Percentiles rank a stretch among this genome's conserved stretches.
These are phyloP conservation scores for Carcharodon carcharias DNA, from an alignment of 2,797 vertebrate species.

Conservation along the genomic window DNA sequence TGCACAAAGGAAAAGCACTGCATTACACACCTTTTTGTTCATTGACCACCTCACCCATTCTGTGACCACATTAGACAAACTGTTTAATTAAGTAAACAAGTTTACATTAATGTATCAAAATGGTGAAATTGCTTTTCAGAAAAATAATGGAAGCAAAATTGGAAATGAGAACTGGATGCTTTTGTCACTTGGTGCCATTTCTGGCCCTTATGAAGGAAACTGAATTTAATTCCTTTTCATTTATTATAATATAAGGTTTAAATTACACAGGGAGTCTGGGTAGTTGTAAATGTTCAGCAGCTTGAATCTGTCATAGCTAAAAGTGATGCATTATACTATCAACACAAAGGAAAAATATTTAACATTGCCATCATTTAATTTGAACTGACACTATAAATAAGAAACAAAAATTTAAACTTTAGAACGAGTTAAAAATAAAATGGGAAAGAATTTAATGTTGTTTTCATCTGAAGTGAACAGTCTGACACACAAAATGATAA, in stretches of 20 bases:
- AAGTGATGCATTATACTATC: conserved; percentile 43
- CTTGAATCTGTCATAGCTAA: conserved; percentile 28
- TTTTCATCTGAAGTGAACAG: conserved; percentile 71
- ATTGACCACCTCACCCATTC: background rate
- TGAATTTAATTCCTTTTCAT: conserved; percentile 31
- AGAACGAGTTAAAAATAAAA: conserved; percentile 68
- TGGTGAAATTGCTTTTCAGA: conserved; percentile 12
- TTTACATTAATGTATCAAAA: conserved; percentile 40
- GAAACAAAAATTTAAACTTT: conserved; percentile 69
- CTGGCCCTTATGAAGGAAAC: conserved; percentile 27
- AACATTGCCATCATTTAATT: conserved; percentile 76
- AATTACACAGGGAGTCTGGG: conserved; percentile 24
- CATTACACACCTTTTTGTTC: background rate
- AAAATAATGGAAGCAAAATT: conserved; percentile 35
- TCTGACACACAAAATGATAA: conserved; percentile 70
- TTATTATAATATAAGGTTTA: conserved; percentile 33
- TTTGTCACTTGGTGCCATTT: conserved; percentile 6
- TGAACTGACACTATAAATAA: conserved; percentile 77
- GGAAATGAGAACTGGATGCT: conserved; percentile 24
- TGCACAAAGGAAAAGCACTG: conserved; percentile 9
- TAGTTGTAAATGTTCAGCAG: conserved; percentile 10
- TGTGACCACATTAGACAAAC: background rate
- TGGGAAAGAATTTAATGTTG: conserved; percentile 61
- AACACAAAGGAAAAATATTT: conserved; percentile 57
- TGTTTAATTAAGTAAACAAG: conserved; percentile 56